A percentile compares a stretch with the other conserved stretches of the same genome.
Conservation (phyloP, 1,140 invertebrate species). For the Piezodorus guildinii region DNA sequence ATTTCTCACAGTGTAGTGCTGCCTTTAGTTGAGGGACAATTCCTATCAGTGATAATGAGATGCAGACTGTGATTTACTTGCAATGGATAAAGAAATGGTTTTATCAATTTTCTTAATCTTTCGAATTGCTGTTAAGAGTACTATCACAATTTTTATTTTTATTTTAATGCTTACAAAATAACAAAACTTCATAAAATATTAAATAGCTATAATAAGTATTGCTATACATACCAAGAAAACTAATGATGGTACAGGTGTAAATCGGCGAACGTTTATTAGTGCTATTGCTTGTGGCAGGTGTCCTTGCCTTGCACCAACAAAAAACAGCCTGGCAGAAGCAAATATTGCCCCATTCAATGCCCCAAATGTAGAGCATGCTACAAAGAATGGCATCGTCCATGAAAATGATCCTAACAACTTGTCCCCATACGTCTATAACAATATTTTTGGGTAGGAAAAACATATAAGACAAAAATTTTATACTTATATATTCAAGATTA, state of each 20-base stretch:
- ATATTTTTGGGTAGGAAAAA: not conserved
- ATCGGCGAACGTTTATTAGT: constrained; percentile 68
- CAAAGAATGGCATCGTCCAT: constrained; percentile 81
- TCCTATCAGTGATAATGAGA: too few relatives aligned
- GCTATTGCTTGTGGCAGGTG: constrained; percentile 80
- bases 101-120: too few relatives aligned
- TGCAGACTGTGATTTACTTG: too few relatives aligned
- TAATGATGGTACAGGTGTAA: constrained; percentile 83
- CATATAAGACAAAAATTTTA: not conserved
- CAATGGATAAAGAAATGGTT: too few relatives aligned
- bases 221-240: constrained; percentile 69
- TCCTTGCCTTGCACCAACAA: constrained; percentile 82
- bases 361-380: constrained; percentile 77
- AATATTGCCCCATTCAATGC: constrained; percentile 82
- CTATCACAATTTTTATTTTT: too few relatives aligned
- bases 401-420: constrained; percentile 62
- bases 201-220: constrained; percentile 1
- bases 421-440: constrained; percentile 61
- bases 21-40: too few relatives aligned
- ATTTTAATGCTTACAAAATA: not conserved
- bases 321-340: constrained; percentile 74
- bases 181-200: not conserved
- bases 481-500: not conserved
- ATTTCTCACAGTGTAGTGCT: too few relatives aligned
- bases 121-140: too few relatives aligned